These are phyloP conservation scores for Netelia fuscicornis DNA, from an alignment of 2,888 invertebrate genomes.

Conservation along the genomic window DNA sequence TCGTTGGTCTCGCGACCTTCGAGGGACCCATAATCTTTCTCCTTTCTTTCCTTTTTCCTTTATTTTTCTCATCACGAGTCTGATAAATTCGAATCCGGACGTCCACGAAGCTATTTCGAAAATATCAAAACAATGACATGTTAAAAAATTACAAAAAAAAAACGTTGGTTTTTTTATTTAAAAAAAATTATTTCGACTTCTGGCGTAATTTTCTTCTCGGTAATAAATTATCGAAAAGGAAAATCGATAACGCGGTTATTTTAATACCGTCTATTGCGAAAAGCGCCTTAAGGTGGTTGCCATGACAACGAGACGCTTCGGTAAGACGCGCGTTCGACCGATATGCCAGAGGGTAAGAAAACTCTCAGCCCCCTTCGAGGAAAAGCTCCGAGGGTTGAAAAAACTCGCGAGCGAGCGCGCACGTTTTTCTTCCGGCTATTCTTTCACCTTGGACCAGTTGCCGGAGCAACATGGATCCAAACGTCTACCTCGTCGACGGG, in stretches of 20 bases:
- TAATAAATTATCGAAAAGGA: not conserved
- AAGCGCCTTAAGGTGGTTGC: constrained; percentile 79
- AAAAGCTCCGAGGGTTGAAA: constrained; percentile 20
- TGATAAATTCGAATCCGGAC: not conserved
- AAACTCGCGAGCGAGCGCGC: constrained; percentile 37
- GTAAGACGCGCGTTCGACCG: constrained; percentile 45
- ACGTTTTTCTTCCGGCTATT: constrained; percentile 69
- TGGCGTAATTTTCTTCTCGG: not conserved
- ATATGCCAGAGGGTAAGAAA: constrained; percentile 58
- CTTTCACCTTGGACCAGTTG: constrained; percentile 69
- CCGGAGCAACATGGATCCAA: constrained; percentile 68
- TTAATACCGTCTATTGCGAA: constrained; percentile 72
- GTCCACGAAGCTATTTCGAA: not conserved
- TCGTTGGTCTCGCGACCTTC: constrained; percentile 53
- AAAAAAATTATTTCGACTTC: too few species aligned
- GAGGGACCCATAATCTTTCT: not conserved
- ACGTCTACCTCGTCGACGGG: constrained; percentile 54
- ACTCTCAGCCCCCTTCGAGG: constrained; percentile 41
- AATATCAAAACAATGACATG: too few species aligned
- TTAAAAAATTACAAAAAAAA: too few species aligned
- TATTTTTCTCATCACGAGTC: not conserved
- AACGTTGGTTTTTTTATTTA: too few species aligned
- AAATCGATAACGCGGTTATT: constrained; percentile 1
- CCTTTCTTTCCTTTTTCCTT: not conserved
- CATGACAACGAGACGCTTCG: constrained; percentile 70